Conservation (phyloP, 2,797 vertebrate genomes). For the Zonotrichia albicollis region DNA sequence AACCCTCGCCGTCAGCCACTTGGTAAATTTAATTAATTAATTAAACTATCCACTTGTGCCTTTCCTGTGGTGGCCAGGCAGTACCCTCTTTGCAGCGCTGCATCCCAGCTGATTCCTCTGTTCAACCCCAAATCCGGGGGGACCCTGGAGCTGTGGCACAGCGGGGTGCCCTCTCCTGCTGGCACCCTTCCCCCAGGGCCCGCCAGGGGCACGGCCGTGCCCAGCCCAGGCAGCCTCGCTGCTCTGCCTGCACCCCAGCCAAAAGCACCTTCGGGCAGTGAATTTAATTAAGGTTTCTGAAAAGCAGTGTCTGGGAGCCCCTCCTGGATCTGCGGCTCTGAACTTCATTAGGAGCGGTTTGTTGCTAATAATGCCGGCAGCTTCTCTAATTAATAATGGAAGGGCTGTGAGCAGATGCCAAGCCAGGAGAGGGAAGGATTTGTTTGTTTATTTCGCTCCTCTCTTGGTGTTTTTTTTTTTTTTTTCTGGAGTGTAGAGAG, state of each 20-base stretch:
- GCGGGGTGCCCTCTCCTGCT: not conserved
- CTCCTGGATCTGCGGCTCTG: slow-evolving; percentile 59
- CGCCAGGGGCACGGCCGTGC: fast-evolving
- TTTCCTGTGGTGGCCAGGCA: not conserved
- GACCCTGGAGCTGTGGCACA: fast-evolving
- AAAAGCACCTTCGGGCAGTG: slow-evolving; percentile 38
- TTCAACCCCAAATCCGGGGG: not conserved
- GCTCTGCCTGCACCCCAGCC: not conserved
- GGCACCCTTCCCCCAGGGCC: not conserved
- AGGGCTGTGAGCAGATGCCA: slow-evolving; percentile 57
- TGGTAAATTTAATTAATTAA: not conserved
- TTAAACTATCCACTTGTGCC: not conserved
- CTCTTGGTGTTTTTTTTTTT: not conserved
- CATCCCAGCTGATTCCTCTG: not conserved
- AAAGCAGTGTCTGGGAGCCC: slow-evolving; percentile 56
- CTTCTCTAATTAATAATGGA: slow-evolving; percentile 70
- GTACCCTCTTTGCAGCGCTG: not conserved
- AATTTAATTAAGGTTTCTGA: slow-evolving; percentile 63
- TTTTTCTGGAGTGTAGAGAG: not conserved
- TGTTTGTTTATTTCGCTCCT: slow-evolving; percentile 52
- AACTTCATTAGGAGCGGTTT: slow-evolving; percentile 67
- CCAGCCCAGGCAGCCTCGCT: not conserved
- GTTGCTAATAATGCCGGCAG: slow-evolving; percentile 61
- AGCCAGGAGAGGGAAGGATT: slow-evolving; percentile 55
- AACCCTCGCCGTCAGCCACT: not conserved